Conservation (phyloP, 2,113 vertebrate genomes). For the Aramus guarauna region DNA sequence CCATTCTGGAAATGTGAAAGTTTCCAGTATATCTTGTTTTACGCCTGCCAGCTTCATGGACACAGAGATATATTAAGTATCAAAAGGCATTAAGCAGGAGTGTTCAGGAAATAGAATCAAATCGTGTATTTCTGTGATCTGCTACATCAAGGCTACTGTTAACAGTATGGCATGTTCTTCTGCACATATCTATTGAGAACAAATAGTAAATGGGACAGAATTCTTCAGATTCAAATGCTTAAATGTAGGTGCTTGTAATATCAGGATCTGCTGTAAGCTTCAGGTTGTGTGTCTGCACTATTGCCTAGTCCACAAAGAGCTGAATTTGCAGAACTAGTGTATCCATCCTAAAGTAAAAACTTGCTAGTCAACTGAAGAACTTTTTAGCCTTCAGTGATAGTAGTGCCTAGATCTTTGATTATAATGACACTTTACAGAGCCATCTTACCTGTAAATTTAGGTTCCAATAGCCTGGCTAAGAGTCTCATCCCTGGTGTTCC, state of each 20-base stretch:
- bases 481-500: neutral
- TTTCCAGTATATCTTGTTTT: neutral
- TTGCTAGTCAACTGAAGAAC: neutral
- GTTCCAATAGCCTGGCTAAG: neutral
- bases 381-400: neutral
- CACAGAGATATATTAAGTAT: neutral
- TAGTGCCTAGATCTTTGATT: neutral
- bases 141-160: neutral
- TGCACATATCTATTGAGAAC: neutral
- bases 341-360: neutral
- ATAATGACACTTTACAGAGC: neutral
- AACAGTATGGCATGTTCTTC: neutral
- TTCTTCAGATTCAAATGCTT: neutral
- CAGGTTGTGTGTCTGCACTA: neutral
- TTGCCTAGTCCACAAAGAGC: neutral
- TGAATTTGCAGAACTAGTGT: neutral
- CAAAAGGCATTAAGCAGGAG: neutral
- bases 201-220: neutral
- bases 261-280: fast-evolving
- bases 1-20: neutral
- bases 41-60: fast-evolving
- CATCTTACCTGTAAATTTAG: neutral
- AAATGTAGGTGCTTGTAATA: neutral
- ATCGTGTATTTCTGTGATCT: neutral
- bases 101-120: neutral